Conservation (phyloP, 2,888 invertebrate species). For the Gymnosoma rotundatum region DNA sequence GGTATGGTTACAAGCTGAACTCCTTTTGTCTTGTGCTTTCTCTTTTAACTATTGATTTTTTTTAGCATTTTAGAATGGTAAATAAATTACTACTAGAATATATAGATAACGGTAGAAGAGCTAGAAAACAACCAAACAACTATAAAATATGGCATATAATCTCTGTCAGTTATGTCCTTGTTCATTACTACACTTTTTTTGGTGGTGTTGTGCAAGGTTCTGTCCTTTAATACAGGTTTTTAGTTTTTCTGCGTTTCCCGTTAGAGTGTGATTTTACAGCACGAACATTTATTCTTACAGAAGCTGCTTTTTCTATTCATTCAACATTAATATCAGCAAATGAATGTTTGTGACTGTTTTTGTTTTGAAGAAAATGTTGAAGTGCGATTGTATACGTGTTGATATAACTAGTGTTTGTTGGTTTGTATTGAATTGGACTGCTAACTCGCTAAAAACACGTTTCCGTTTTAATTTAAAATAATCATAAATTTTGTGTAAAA, state of each 20-base stretch:
- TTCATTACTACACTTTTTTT: too few species aligned
- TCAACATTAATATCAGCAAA: too few species aligned
- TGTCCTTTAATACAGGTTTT: constrained; percentile 21
- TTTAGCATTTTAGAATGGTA: constrained; percentile 16
- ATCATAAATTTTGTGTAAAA: constrained; percentile 79
- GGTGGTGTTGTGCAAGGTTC: constrained; percentile 43
- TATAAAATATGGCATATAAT: constrained; percentile 50
- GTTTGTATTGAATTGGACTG: neutral
- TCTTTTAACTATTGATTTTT: neutral
- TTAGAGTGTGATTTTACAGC: constrained; percentile 58
- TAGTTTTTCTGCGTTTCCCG: constrained; percentile 16
- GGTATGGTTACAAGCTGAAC: constrained; percentile 25
- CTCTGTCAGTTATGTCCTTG: constrained; percentile 35
- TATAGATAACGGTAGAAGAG: neutral
- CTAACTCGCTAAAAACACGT: constrained; percentile 77
- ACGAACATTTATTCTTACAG: constrained; percentile 55
- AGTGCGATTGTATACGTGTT: constrained; percentile 11
- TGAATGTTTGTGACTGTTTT: too few species aligned
- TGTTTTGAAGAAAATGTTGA: constrained; percentile 22
- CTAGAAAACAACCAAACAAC: constrained; percentile 21
- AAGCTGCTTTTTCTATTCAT: neutral
- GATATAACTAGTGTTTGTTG: constrained; percentile 10
- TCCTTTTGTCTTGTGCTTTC: constrained; percentile 15
- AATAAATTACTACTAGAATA: neutral
- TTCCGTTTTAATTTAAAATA: constrained; percentile 82